Conservation (phyloP, 2,888 invertebrate species). For the Subacronicta megacephala region DNA sequence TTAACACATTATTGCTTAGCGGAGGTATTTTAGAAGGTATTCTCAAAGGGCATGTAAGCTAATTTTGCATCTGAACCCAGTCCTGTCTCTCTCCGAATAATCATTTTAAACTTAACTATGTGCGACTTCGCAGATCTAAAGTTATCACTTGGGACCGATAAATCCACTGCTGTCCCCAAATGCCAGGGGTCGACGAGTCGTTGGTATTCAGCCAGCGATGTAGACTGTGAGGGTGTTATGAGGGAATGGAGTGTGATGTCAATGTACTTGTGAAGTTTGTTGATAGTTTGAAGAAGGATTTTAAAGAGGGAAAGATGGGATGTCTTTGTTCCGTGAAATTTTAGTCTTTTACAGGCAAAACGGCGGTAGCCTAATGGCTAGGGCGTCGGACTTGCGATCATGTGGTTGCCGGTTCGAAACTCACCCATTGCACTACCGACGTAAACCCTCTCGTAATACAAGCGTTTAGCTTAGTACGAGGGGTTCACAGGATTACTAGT, state of each 20-base stretch:
- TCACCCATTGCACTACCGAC: no score
- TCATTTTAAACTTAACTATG: slow-evolving; percentile 33
- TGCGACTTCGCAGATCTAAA: slow-evolving; percentile 19
- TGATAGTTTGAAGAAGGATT: not conserved
- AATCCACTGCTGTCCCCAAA: slow-evolving; percentile 36
- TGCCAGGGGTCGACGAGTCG: slow-evolving; percentile 44
- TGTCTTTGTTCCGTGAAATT: no score
- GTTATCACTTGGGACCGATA: slow-evolving; percentile 33
- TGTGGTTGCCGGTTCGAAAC: no score
- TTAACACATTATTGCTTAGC: no score
- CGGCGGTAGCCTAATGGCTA: no score
- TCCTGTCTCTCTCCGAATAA: not conserved
- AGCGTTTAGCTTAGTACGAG: no score
- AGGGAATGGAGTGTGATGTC: slow-evolving; percentile 18
- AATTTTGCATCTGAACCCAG: not conserved
- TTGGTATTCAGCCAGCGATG: slow-evolving; percentile 45
- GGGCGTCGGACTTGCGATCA: no score
- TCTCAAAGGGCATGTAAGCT: not conserved
- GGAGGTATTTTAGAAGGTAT: no score
- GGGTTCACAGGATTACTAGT: no score
- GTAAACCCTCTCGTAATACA: no score
- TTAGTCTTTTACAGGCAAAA: no score
- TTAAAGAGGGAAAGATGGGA: no score
- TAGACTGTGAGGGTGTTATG: slow-evolving; percentile 24
- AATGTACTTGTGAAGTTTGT: slow-evolving; percentile 11